phyloP scores from a whole-genome alignment of 2,113 vertebrate species.

The Hepsetus odoe region DNA sequence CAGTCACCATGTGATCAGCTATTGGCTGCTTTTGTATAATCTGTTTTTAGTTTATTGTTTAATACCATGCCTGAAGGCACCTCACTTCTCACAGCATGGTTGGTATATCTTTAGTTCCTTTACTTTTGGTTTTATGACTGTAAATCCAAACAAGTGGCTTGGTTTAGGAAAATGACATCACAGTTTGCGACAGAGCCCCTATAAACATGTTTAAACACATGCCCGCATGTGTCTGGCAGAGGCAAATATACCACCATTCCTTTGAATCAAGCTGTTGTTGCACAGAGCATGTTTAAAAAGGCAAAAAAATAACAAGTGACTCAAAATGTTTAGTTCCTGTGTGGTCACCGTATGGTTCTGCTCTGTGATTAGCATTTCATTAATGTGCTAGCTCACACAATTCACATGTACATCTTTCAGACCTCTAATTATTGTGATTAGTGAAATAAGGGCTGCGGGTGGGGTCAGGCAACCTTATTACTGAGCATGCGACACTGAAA shows the following conservation, averaged over 20 bases:
- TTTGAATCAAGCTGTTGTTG: conserved; percentile 56
- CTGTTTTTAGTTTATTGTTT: not conserved
- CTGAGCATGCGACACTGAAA: conserved; percentile 52
- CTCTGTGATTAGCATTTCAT: conserved; percentile 51
- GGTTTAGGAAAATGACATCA: conserved; percentile 62
- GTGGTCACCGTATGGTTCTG: conserved; percentile 47
- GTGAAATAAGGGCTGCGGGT: conserved; percentile 60
- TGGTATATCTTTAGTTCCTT: conserved; percentile 1
- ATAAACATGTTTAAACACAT: conserved; percentile 65
- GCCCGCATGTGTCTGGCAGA: not conserved
- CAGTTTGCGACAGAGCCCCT: conserved; percentile 58
- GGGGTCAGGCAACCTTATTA: conserved; percentile 69
- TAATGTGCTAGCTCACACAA: conserved; percentile 57
- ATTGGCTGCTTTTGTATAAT: conserved; percentile 1
- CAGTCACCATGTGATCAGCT: conserved; percentile 15
- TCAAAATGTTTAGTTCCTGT: conserved; percentile 44
- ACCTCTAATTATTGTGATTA: conserved; percentile 75
- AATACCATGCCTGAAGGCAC: conserved; percentile 12
- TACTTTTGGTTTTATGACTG: conserved; percentile 12
- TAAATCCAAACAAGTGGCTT: conserved; percentile 61
- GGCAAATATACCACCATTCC: conserved; percentile 8
- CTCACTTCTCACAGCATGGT: not conserved
- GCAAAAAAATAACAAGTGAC: conserved; percentile 43
- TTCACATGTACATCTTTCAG: conserved; percentile 48
- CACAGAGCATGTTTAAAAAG: conserved; percentile 51